phyloP scores from a whole-genome alignment of 2,888 invertebrate genomes.

The Actias luna region DNA sequence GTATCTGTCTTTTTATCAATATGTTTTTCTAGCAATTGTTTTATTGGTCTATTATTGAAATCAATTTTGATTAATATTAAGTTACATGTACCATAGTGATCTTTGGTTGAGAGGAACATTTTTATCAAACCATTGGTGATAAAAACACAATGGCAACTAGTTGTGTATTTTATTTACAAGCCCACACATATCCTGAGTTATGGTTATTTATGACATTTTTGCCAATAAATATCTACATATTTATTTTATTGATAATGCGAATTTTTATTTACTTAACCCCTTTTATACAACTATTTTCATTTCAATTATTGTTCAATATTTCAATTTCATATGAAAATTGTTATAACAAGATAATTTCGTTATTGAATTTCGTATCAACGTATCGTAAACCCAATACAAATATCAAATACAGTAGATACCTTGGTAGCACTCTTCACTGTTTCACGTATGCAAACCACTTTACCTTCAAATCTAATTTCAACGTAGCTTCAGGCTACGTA shows the following conservation, averaged over 20 bases:
- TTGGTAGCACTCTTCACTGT: constrained; percentile 9
- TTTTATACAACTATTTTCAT: too few species aligned
- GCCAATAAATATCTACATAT: too few species aligned
- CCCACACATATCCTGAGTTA: not conserved
- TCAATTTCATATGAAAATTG: too few species aligned
- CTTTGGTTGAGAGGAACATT: not conserved
- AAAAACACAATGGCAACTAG: not conserved
- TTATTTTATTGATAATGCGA: too few species aligned
- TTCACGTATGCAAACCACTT: constrained; percentile 62
- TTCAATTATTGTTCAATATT: too few species aligned
- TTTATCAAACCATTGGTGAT: not conserved
- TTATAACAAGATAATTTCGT: too few species aligned
- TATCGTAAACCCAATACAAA: not conserved
- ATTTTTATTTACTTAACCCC: too few species aligned
- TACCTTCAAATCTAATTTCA: constrained; percentile 66
- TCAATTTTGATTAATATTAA: not conserved
- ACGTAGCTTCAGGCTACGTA: constrained; percentile 56
- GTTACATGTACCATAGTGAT: not conserved
- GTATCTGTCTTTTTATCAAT: not conserved
- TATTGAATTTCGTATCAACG: not conserved
- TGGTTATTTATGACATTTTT: not conserved
- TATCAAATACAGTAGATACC: constrained; percentile 1
- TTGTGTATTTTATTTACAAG: not conserved
- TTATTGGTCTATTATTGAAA: not conserved
- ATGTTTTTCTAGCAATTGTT: not conserved